A percentile compares a stretch with the other conserved stretches of the same genome.
Conservation (phyloP, 2,113 vertebrate genomes). For the Microcebus jonahi region DNA sequence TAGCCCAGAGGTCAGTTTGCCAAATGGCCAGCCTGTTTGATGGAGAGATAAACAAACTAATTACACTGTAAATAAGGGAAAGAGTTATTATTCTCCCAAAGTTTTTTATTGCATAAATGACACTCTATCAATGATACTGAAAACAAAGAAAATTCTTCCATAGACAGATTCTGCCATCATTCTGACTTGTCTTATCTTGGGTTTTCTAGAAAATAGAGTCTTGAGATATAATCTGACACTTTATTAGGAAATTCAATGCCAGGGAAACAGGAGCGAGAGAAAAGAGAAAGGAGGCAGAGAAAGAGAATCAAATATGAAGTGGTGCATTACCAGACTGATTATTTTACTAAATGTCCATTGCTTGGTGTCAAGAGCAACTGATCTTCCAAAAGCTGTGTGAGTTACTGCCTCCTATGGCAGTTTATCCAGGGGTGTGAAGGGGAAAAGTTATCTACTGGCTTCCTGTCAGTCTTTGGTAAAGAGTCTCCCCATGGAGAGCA, state of each 20-base stretch:
- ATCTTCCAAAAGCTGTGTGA: neutral
- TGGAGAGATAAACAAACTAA: constrained; percentile 14
- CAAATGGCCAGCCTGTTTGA: neutral
- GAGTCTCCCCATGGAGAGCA: neutral
- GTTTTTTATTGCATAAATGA: neutral
- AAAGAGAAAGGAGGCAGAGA: neutral
- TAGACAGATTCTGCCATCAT: neutral
- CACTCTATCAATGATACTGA: neutral
- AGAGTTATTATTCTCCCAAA: neutral
- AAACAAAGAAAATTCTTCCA: neutral
- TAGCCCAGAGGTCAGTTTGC: neutral
- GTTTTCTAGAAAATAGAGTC: neutral
- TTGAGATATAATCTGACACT: neutral
- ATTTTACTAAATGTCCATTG: neutral
- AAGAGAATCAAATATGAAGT: neutral
- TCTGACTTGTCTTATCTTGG: neutral
- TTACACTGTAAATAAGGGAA: neutral
- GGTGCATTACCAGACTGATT: neutral
- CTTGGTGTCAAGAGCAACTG: neutral
- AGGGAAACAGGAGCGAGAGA: neutral
- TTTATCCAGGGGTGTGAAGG: neutral
- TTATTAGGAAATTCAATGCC: neutral
- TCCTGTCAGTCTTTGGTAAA: neutral
- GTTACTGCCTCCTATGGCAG: neutral
- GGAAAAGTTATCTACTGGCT: neutral